phyloP scores from a whole-genome alignment of 2,113 vertebrate species.

The Buteo buteo region DNA sequence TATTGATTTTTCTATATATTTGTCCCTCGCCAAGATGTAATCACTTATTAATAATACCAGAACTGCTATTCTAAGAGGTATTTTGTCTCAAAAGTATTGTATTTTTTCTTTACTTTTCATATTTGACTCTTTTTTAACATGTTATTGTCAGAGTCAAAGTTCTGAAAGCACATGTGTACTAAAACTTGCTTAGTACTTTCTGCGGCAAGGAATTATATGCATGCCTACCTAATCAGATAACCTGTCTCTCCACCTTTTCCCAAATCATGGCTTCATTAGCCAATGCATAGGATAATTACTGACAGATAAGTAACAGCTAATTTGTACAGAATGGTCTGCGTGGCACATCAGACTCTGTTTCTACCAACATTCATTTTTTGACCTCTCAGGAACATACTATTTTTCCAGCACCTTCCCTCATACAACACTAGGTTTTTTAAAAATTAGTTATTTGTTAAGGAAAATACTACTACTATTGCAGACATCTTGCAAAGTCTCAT shows the following conservation, averaged over 20 bases:
- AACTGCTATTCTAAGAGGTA: not conserved
- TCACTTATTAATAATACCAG: not conserved
- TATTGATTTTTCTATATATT: slow-evolving; percentile 36
- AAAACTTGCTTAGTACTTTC: not conserved
- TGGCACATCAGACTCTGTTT: not conserved
- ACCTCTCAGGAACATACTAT: not conserved
- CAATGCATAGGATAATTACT: not conserved
- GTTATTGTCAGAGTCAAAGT: not conserved
- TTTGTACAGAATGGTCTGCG: not conserved
- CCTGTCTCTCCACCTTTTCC: not conserved
- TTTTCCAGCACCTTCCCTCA: not conserved
- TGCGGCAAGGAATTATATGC: not conserved
- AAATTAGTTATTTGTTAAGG: not conserved
- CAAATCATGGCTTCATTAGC: not conserved
- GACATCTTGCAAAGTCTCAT: not conserved
- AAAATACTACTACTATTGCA: not conserved
- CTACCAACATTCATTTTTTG: not conserved
- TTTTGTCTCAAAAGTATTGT: not conserved
- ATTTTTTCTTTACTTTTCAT: not conserved
- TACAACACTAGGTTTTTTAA: not conserved
- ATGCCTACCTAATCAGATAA: not conserved
- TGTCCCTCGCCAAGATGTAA: slow-evolving; percentile 2
- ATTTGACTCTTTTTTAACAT: not conserved
- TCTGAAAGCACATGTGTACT: not conserved
- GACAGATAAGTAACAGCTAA: not conserved